Conservation (phyloP, 2,888 invertebrate genomes). For the Antheraea assamensis region DNA sequence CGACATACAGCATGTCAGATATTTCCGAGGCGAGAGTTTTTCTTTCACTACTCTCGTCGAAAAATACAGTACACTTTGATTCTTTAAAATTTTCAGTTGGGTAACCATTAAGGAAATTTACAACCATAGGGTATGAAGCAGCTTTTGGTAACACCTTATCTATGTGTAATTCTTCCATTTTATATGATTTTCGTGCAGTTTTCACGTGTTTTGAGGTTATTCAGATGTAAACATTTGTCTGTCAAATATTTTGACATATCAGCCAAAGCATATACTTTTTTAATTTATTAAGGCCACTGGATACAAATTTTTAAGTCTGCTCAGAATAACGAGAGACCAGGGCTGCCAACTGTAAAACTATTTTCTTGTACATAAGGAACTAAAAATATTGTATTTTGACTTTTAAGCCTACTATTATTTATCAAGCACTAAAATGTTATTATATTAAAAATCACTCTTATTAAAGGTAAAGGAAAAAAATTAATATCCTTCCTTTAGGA, state of each 20-base stretch:
- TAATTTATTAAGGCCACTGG: too few relatives aligned
- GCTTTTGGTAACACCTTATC: conserved; percentile 57
- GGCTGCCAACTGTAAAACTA: too few relatives aligned
- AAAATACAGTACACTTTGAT: conserved; percentile 45
- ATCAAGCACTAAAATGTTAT: too few relatives aligned
- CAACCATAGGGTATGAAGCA: conserved; percentile 47
- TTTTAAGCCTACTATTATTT: too few relatives aligned
- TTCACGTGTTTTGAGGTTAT: conserved; percentile 22
- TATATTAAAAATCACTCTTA: too few relatives aligned
- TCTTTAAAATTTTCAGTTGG: conserved; percentile 49
- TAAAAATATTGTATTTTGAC: too few relatives aligned
- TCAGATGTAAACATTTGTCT: neutral
- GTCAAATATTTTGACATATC: neutral
- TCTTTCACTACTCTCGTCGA: conserved; percentile 42
- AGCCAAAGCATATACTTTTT: too few relatives aligned
- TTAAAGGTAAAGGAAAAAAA: too few relatives aligned
- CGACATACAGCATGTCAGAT: conserved; percentile 55
- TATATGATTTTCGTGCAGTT: conserved; percentile 12
- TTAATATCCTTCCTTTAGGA: too few relatives aligned
- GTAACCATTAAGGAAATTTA: conserved; percentile 70
- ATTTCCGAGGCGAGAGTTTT: conserved; percentile 51
- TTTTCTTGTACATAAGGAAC: too few relatives aligned
- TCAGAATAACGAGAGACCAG: too few relatives aligned
- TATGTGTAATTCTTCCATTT: conserved; percentile 58
- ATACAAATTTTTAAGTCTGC: too few relatives aligned